Percentiles rank a stretch among this genome's conserved stretches.
phyloP scores from a whole-genome alignment of 2,888 invertebrate species.

The Physocephala rufipes region DNA sequence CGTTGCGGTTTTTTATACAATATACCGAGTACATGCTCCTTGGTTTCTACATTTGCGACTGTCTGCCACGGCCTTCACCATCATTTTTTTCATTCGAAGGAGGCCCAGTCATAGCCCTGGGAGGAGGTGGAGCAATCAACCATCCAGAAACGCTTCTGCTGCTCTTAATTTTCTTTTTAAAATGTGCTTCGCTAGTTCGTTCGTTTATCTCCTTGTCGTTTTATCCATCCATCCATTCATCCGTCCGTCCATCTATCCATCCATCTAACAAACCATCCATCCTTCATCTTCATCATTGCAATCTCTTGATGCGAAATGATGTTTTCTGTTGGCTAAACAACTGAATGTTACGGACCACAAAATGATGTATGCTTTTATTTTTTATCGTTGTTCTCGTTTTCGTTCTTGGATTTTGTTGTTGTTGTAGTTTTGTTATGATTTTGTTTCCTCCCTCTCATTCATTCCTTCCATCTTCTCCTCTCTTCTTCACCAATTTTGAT shows the following conservation, averaged over 20 bases:
- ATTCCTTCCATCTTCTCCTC: background rate
- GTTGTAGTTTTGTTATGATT: background rate
- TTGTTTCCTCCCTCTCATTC: background rate
- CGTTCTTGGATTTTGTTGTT: background rate
- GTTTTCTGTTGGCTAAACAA: background rate
- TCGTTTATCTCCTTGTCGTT: background rate
- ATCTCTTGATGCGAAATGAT: constrained; percentile 3
- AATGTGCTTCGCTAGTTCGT: background rate
- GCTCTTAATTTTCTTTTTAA: constrained; percentile 6
- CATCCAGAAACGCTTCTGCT: constrained; percentile 29
- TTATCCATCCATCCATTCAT: constrained; percentile 1
- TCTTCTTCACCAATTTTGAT: constrained; percentile 33
- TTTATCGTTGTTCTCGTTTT: background rate
- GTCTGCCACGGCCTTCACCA: constrained; percentile 1
- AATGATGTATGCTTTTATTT: constrained; percentile 17
- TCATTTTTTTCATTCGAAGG: background rate
- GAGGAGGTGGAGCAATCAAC: constrained; percentile 27
- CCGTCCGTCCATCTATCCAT: background rate
- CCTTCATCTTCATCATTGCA: constrained; percentile 1
- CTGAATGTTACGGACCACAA: constrained; percentile 3
- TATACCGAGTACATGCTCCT: constrained; percentile 11
- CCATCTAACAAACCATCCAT: background rate
- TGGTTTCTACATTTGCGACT: constrained; percentile 7
- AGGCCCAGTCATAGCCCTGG: constrained; percentile 26
- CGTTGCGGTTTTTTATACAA: constrained; percentile 25